Percentiles rank a stretch among this genome's conserved stretches.
phyloP scores from a whole-genome alignment of 64 coral and sea anemone genomes.

The Cladopsammia gracilis region DNA sequence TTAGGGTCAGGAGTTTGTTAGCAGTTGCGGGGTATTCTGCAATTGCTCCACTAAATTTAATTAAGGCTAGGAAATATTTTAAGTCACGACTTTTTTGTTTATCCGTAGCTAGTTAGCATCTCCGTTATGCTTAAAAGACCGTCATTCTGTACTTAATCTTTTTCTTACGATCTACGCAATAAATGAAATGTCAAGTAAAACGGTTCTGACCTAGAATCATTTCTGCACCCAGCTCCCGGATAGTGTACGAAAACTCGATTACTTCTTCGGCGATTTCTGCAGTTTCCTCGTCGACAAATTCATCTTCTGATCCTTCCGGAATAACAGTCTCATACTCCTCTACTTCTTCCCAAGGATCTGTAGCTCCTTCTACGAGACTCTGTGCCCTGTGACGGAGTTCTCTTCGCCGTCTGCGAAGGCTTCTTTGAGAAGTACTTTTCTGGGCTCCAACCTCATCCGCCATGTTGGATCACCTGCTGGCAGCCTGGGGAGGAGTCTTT shows the following conservation, averaged over 20 bases:
- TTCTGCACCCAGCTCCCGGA: conserved; percentile 81
- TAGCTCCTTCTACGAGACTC: conserved; percentile 85
- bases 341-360: conserved; percentile 63
- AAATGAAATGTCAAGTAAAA: not conserved
- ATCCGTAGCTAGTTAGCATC: too few species aligned
- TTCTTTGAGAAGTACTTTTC: conserved; percentile 15
- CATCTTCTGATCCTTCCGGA: conserved; percentile 86
- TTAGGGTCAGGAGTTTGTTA: too few species aligned
- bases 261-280: conserved; percentile 94
- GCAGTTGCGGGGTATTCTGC: too few species aligned
- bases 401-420: conserved; percentile 57
- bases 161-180: too few species aligned
- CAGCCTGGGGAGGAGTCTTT: not conserved
- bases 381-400: conserved; percentile 92
- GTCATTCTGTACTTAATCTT: too few species aligned
- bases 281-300: conserved; percentile 95
- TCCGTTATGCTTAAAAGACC: too few species aligned
- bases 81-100: too few species aligned
- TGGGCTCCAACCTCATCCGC: conserved; percentile 18
- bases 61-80: too few species aligned
- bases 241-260: conserved; percentile 82
- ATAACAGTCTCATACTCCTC: conserved; percentile 96
- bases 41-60: too few species aligned
- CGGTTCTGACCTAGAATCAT: conserved; percentile 81
- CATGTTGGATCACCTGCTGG: conserved; percentile 44